These are phyloP conservation scores for Rhorus exstirpatorius DNA, from an alignment of 2,888 invertebrate genomes.

Conservation along the genomic window DNA sequence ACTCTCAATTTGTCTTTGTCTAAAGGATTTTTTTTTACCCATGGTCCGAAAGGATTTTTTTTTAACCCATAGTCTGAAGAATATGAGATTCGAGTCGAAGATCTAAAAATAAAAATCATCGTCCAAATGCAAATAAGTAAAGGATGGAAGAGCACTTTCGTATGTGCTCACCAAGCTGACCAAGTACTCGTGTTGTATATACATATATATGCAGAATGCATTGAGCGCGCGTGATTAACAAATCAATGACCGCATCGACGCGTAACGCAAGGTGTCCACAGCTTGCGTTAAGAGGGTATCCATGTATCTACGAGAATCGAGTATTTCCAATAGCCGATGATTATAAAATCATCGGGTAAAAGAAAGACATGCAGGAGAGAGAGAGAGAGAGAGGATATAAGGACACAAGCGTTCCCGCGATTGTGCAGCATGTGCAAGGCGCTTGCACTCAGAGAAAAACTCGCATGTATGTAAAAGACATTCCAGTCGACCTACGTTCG, in stretches of 20 bases:
- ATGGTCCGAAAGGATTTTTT: too few relatives aligned
- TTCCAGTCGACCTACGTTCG: too few relatives aligned
- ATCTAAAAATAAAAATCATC: too few relatives aligned
- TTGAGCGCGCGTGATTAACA: slow-evolving; percentile 62
- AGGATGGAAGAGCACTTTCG: neutral
- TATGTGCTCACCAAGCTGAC: neutral
- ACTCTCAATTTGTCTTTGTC: too few relatives aligned
- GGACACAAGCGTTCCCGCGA: slow-evolving; percentile 28
- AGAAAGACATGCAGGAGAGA: slow-evolving; percentile 48
- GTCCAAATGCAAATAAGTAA: too few relatives aligned
- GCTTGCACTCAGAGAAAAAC: neutral
- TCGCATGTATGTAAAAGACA: too few relatives aligned
- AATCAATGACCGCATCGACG: slow-evolving; percentile 69
- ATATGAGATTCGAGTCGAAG: too few relatives aligned
- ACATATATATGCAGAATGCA: slow-evolving; percentile 12
- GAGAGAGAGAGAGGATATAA: too few relatives aligned
- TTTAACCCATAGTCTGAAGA: too few relatives aligned
- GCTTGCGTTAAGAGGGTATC: slow-evolving; percentile 34
- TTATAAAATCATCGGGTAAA: slow-evolving; percentile 64
- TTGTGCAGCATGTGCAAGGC: slow-evolving; percentile 23
- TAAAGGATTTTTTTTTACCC: too few relatives aligned
- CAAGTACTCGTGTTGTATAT: neutral
- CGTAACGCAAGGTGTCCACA: slow-evolving; percentile 59
- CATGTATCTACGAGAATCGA: slow-evolving; percentile 15
- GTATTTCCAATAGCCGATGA: slow-evolving; percentile 56